Evolutionary conservation across 2,888 invertebrate species (phyloP).

Genomic region (Azorinus chamasolen): DNA sequence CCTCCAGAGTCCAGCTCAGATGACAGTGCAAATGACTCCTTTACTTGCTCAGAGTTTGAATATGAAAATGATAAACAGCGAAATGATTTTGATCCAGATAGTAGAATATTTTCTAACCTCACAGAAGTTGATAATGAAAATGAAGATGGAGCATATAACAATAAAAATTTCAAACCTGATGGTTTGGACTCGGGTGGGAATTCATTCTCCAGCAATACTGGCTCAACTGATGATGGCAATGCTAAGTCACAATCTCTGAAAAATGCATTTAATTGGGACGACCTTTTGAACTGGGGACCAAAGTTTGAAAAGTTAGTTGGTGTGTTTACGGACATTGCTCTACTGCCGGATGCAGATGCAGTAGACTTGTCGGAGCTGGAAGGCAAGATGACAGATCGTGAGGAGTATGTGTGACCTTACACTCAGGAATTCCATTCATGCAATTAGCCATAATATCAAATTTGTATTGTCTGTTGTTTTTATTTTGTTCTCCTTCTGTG

Average conservation of each 20-base stretch:
- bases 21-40: conserved; percentile 97
- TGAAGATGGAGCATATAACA: conserved; percentile 74
- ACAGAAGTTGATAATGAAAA: conserved; percentile 84
- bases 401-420: conserved; percentile 79
- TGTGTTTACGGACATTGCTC: conserved; percentile 98
- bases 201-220: conserved; percentile 93
- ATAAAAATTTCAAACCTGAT: conserved; percentile 89
- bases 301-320: conserved; percentile 98
- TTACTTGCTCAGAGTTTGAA: conserved; percentile 99
- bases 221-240: conserved; percentile 93
- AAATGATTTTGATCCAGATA: conserved; percentile 86
- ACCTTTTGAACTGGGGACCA: conserved; percentile 97
- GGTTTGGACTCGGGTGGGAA: conserved; percentile 98
- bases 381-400: conserved; percentile 67
- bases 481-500: too few species aligned
- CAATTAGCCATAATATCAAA: conserved; percentile 53
- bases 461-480: conserved; percentile 2
- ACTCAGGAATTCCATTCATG: conserved; percentile 59
- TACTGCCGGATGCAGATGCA: conserved; percentile 91
- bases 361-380: conserved; percentile 61
- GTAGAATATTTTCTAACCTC: conserved; percentile 89
- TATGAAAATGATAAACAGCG: conserved; percentile 91
- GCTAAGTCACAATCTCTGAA: conserved; percentile 60
- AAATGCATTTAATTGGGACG: conserved; percentile 96
- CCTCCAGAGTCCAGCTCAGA: conserved; percentile 89